Conservation (phyloP, 2,888 invertebrate genomes). For the Mayetiola destructor region DNA sequence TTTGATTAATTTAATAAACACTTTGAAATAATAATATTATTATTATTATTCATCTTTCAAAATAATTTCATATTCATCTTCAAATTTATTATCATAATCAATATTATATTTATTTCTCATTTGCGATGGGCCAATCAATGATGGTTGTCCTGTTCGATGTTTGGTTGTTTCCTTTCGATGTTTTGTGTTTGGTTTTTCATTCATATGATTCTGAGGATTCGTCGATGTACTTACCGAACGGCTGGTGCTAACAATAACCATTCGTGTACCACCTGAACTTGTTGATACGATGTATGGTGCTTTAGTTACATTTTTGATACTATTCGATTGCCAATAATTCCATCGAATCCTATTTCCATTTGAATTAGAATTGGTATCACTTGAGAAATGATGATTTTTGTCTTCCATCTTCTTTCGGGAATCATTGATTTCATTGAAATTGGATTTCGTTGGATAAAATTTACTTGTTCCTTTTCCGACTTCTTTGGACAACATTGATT, state of each 20-base stretch:
- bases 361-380: too few relatives aligned
- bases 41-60: constrained; percentile 33
- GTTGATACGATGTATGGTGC: neutral
- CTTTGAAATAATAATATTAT: too few relatives aligned
- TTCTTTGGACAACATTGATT: too few relatives aligned
- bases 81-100: constrained; percentile 35
- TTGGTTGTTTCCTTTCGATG: neutral
- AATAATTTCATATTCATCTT: constrained; percentile 36
- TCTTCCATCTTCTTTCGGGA: too few relatives aligned
- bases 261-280: neutral
- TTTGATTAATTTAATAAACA: too few relatives aligned
- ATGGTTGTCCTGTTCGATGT: neutral
- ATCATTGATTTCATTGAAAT: too few relatives aligned
- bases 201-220: neutral
- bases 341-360: too few relatives aligned
- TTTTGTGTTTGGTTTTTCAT: neutral
- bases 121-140: constrained; percentile 18
- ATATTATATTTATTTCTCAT: constrained; percentile 36
- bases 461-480: too few relatives aligned
- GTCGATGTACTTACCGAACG: neutral
- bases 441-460: too few relatives aligned
- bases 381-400: too few relatives aligned
- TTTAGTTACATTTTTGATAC: neutral
- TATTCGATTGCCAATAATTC: too few relatives aligned
- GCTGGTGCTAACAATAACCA: neutral